These are phyloP conservation scores for Girardinichthys multiradiatus DNA, from an alignment of 2,113 vertebrate species.

Conservation along the genomic window DNA sequence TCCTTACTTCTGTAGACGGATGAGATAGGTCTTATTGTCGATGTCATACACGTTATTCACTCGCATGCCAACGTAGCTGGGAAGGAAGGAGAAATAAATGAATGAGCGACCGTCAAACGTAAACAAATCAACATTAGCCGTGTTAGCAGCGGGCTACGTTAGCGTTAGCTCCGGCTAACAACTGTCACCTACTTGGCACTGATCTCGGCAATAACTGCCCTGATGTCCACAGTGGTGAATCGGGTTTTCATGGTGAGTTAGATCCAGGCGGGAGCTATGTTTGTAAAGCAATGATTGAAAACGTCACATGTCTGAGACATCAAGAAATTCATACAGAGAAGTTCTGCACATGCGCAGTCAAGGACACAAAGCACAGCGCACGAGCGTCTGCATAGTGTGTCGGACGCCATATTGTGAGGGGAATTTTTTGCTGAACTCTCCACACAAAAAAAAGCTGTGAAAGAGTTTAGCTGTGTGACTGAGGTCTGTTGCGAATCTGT, in stretches of 20 bases:
- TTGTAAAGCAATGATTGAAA: background rate
- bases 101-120: constrained; percentile 3
- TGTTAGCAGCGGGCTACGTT: constrained; percentile 8
- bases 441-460: background rate
- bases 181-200: constrained; percentile 80
- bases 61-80: constrained; percentile 94
- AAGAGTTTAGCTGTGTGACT: no score
- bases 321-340: constrained; percentile 9
- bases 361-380: no score
- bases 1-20: constrained; percentile 96
- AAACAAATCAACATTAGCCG: constrained; percentile 8
- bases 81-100: constrained; percentile 29
- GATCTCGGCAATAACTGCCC: constrained; percentile 89
- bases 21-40: constrained; percentile 97
- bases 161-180: constrained; percentile 27
- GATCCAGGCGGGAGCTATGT: no score
- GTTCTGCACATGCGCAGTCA: constrained; percentile 19
- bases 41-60: constrained; percentile 98
- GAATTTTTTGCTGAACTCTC: background rate
- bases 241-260: constrained; percentile 86
- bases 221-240: constrained; percentile 90
- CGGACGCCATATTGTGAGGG: background rate
- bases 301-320: constrained; percentile 34
- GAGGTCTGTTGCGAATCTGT: no score
- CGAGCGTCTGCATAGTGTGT: background rate